Evolutionary conservation across 1,140 invertebrate species (phyloP).

Genomic region (Gryllus bimaculatus): DNA sequence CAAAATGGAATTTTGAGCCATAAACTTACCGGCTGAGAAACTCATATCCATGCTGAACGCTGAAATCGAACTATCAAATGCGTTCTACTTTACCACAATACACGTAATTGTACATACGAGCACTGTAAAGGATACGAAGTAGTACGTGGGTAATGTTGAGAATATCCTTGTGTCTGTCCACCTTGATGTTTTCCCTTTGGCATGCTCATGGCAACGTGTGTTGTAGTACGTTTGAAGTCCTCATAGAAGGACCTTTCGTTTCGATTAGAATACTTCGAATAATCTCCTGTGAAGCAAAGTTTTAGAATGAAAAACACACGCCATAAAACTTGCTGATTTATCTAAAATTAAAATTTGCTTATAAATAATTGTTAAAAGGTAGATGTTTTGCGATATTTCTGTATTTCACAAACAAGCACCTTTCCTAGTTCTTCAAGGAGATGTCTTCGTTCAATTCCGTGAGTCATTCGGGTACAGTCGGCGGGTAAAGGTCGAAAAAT

Average conservation of each 20-base stretch:
- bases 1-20: background rate
- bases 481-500: constrained; percentile 19
- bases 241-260: constrained; percentile 24
- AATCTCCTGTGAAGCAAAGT: constrained; percentile 22
- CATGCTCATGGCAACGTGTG: constrained; percentile 24
- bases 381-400: constrained; percentile 22
- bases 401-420: constrained; percentile 19
- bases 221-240: constrained; percentile 23
- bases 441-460: constrained; percentile 22
- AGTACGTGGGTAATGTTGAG: constrained; percentile 18
- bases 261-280: constrained; percentile 22
- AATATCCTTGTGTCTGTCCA: constrained; percentile 21
- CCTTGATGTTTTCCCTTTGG: constrained; percentile 23
- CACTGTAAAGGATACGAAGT: constrained; percentile 20
- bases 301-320: constrained; percentile 10
- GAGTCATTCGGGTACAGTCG: constrained; percentile 20
- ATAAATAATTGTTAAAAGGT: constrained; percentile 16
- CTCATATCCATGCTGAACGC: background rate
- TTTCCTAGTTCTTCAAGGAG: constrained; percentile 21
- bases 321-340: background rate
- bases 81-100: constrained; percentile 5
- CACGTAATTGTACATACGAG: background rate
- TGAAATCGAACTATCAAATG: constrained; percentile 2
- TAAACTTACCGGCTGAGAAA: constrained; percentile 11
- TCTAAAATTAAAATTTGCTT: constrained; percentile 2